These are phyloP conservation scores for Natator depressus DNA, from an alignment of 2,113 vertebrate species.

Conservation along the genomic window DNA sequence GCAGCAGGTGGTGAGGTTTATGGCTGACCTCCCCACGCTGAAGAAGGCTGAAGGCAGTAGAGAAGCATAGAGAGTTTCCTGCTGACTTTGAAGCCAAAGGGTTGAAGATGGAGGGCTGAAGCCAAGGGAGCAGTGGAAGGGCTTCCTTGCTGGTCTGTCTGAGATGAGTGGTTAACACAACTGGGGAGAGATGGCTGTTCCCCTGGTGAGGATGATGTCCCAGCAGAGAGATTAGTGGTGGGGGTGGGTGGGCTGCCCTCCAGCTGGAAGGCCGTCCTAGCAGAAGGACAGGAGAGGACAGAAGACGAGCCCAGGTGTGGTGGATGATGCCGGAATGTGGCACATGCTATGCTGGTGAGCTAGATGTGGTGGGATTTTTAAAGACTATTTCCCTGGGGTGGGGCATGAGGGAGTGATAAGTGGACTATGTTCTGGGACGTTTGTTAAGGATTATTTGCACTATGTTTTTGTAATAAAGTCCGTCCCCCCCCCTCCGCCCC, in stretches of 20 bases:
- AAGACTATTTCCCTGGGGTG: neutral
- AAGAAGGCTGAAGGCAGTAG: neutral
- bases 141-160: neutral
- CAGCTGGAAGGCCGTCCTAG: neutral
- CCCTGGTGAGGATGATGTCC: neutral
- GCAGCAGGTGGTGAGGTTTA: neutral
- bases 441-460: neutral
- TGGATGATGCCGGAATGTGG: neutral
- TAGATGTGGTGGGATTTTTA: neutral
- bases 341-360: neutral
- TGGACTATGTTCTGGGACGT: neutral
- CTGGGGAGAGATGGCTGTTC: neutral
- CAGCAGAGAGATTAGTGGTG: neutral
- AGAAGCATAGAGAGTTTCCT: neutral
- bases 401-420: neutral
- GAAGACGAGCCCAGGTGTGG: neutral
- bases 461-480: neutral
- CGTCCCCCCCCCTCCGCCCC: no score
- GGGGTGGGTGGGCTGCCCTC: neutral
- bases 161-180: neutral
- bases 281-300: neutral
- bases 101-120: neutral
- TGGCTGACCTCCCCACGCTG: neutral
- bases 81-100: neutral
- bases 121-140: neutral